A percentile compares a stretch with the other conserved stretches of the same genome.
Evolutionary conservation across 53 echinoderm and acorn worm species (phyloP).

Genomic region (Pentamera pediparva): DNA sequence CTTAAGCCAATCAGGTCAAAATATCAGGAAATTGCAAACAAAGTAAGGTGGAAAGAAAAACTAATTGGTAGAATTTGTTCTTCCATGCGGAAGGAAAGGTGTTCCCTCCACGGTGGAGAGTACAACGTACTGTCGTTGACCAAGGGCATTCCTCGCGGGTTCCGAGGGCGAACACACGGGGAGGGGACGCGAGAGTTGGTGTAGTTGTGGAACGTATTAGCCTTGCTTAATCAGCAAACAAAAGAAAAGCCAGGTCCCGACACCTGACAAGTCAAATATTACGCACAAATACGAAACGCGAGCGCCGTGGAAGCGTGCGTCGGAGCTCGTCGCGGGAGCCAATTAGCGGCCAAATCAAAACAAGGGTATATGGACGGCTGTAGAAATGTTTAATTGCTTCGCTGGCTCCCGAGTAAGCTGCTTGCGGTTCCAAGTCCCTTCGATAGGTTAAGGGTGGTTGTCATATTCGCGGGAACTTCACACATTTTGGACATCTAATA

Average conservation of each 20-base stretch:
- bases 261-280: slow-evolving; percentile 11
- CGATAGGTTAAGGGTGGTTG: not conserved
- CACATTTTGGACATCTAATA: too few relatives aligned
- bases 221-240: slow-evolving; percentile 15
- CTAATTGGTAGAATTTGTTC: too few relatives aligned
- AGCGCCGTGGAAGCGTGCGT: too few relatives aligned
- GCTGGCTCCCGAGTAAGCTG: too few relatives aligned
- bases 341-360: not conserved
- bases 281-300: too few relatives aligned
- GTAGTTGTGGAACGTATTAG: not conserved
- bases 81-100: too few relatives aligned
- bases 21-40: not conserved
- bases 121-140: too few relatives aligned
- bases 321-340: not conserved
- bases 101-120: too few relatives aligned
- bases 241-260: slow-evolving; percentile 10
- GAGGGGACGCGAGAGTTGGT: not conserved
- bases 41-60: not conserved
- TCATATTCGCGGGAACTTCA: too few relatives aligned
- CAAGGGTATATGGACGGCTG: too few relatives aligned
- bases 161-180: slow-evolving; percentile 4
- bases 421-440: not conserved
- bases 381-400: too few relatives aligned
- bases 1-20: slow-evolving; percentile 26
- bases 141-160: slow-evolving; percentile 4